Percentiles rank a stretch among this genome's conserved stretches.
Evolutionary conservation across 2,888 invertebrate species (phyloP).

Genomic region (Mythimna vitellina): DNA sequence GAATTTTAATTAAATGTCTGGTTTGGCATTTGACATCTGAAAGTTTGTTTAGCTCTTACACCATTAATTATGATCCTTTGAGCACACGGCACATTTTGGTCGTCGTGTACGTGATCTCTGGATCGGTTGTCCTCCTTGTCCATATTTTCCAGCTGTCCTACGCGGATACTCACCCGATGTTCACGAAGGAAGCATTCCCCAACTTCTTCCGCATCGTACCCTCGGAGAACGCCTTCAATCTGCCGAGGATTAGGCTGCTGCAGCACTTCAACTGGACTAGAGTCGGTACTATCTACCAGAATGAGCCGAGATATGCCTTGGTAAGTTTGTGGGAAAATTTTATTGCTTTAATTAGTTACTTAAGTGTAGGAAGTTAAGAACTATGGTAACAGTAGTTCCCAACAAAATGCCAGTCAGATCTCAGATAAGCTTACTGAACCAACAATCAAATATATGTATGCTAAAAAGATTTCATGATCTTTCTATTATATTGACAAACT

Average conservation of each 20-base stretch:
- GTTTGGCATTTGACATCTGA: not conserved
- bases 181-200: constrained; percentile 97
- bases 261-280: constrained; percentile 99
- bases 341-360: no score
- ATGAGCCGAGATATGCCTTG: constrained; percentile 97
- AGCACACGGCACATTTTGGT: not conserved
- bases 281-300: constrained; percentile 99
- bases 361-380: no score
- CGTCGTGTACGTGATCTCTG: constrained; percentile 2
- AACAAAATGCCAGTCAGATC: no score
- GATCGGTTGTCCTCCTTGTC: constrained; percentile 52
- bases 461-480: no score
- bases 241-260: constrained; percentile 96
- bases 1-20: constrained; percentile 7
- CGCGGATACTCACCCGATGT: constrained; percentile 99
- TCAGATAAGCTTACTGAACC: no score
- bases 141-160: constrained; percentile 94
- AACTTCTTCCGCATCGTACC: constrained; percentile 99
- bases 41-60: not conserved
- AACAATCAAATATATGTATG: no score
- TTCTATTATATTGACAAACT: no score
- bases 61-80: not conserved
- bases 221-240: constrained; percentile 98
- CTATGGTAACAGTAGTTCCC: no score
- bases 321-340: constrained; percentile 85